Evolutionary conservation across 2,113 vertebrate genomes (phyloP).

Genomic region (Myrmophylax atrothorax): DNA sequence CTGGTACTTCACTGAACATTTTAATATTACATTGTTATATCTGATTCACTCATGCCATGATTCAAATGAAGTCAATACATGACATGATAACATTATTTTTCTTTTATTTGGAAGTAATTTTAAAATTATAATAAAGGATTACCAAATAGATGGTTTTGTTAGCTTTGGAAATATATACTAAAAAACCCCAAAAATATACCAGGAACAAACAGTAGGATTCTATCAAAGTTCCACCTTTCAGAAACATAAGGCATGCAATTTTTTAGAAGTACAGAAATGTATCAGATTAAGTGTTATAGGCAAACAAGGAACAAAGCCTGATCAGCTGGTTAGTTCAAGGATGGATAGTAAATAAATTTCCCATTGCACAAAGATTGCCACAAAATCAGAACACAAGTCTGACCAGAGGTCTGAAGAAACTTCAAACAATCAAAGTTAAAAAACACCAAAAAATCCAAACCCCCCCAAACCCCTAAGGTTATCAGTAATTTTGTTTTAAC

Average conservation of each 20-base stretch:
- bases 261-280: not conserved
- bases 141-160: not conserved
- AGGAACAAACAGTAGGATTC: not conserved
- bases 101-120: not conserved
- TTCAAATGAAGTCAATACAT: not conserved
- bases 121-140: not conserved
- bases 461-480: rapidly evolving
- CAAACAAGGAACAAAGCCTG: not conserved
- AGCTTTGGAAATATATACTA: not conserved
- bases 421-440: not conserved
- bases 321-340: not conserved
- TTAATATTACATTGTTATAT: not conserved
- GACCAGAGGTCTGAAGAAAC: not conserved
- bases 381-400: not conserved
- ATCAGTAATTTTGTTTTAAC: not conserved
- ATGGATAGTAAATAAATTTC: not conserved
- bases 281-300: not conserved
- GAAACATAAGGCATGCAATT: not conserved
- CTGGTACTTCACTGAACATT: not conserved
- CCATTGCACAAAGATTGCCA: not conserved
- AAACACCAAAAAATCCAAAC: not conserved
- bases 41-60: not conserved
- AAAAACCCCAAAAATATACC: not conserved
- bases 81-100: not conserved
- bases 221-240: not conserved